A percentile compares a stretch with the other conserved stretches of the same genome.
phyloP scores from a whole-genome alignment of 2,113 vertebrate genomes.

The Myanophis thanlyinensis region DNA sequence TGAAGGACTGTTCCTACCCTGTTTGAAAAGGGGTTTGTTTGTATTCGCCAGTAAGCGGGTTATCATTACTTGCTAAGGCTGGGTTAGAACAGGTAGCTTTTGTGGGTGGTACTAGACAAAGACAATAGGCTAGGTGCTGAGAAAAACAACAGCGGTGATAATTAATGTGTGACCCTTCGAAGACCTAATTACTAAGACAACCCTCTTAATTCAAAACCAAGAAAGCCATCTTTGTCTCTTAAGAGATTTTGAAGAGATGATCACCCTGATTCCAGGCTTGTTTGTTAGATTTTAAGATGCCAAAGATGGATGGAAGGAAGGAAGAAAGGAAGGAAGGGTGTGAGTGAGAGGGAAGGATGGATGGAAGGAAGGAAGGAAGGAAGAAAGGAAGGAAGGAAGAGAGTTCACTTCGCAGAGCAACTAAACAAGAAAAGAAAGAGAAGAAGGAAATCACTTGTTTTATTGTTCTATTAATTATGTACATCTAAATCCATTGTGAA shows the following conservation, averaged over 20 bases:
- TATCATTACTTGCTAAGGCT: too few species aligned
- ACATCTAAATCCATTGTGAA: neutral
- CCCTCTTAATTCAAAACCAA: neutral
- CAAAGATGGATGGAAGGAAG: neutral
- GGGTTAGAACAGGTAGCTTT: neutral
- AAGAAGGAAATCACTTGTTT: rapidly evolving
- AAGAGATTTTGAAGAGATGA: neutral
- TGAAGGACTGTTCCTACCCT: too few species aligned
- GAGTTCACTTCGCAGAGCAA: neutral
- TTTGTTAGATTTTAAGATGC: neutral
- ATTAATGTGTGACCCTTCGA: neutral
- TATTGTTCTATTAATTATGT: neutral
- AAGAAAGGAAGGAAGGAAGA: neutral
- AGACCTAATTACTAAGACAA: neutral
- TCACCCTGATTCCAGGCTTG: neutral
- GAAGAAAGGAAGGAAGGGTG: neutral
- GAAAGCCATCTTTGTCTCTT: neutral
- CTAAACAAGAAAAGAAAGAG: neutral
- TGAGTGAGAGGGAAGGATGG: too few species aligned
- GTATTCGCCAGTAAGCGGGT: too few species aligned
- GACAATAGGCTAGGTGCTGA: neutral
- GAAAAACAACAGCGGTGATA: neutral
- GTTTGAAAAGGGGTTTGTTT: too few species aligned
- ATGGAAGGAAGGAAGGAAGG: neutral
- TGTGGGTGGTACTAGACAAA: neutral